These are phyloP conservation scores for Arizona elegans DNA, from an alignment of 2,113 vertebrate genomes.

Conservation along the genomic window DNA sequence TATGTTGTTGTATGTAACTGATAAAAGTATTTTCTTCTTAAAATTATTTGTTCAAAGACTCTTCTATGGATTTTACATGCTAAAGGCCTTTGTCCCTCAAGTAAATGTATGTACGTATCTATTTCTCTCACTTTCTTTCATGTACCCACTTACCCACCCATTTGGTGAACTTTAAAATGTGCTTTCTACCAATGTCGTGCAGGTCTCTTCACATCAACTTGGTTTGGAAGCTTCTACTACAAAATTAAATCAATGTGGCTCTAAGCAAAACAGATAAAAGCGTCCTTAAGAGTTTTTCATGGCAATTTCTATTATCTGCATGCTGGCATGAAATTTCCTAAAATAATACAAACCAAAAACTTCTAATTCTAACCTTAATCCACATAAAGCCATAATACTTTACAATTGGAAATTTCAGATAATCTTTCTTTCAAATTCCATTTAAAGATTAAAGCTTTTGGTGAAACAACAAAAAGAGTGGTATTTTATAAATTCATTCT, in stretches of 20 bases:
- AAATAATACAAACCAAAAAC: not conserved
- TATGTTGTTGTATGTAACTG: no score
- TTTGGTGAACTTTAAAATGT: no score
- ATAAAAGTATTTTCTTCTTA: no score
- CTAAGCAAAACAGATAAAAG: not conserved
- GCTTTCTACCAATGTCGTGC: no score
- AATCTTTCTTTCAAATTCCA: not conserved
- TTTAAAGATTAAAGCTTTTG: not conserved
- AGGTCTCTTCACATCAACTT: not conserved
- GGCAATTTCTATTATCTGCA: not conserved
- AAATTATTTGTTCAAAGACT: no score
- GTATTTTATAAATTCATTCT: not conserved
- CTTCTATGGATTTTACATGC: no score
- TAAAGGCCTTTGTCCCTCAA: no score
- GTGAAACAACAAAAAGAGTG: not conserved
- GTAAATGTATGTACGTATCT: no score
- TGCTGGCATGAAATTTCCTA: not conserved
- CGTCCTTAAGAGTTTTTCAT: not conserved
- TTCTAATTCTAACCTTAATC: not conserved
- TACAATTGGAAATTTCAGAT: not conserved
- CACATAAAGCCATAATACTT: not conserved
- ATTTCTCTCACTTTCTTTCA: no score
- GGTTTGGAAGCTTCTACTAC: not conserved
- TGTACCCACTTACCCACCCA: no score
- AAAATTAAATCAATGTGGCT: not conserved